These are phyloP conservation scores for Drosophila dives DNA, from an alignment of 2,888 invertebrate genomes.

Conservation along the genomic window DNA sequence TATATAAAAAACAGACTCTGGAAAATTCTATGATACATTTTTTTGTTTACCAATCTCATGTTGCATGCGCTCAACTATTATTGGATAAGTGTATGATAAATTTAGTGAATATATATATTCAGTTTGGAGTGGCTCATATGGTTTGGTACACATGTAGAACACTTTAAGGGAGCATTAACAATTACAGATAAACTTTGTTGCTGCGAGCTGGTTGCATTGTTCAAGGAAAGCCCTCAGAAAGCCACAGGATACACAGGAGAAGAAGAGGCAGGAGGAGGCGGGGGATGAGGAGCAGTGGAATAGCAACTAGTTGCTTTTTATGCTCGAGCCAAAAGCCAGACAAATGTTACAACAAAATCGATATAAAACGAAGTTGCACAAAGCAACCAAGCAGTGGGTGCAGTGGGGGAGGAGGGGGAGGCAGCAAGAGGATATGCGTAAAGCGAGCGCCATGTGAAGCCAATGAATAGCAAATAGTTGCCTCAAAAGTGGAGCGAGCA, in stretches of 20 bases:
- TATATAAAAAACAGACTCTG: background rate
- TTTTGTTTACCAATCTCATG: background rate
- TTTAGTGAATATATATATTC: background rate
- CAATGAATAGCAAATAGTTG: constrained; percentile 75
- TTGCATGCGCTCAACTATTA: background rate
- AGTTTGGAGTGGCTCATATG: background rate
- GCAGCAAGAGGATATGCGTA: constrained; percentile 27
- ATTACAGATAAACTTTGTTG: constrained; percentile 26
- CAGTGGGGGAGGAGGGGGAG: background rate
- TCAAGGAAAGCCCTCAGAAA: constrained; percentile 22
- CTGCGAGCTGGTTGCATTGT: constrained; percentile 41
- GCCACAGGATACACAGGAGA: constrained; percentile 27
- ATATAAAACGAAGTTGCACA: constrained; percentile 69
- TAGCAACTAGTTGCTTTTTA: constrained; percentile 71
- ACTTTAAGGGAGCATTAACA: constrained; percentile 42
- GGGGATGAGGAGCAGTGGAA: background rate
- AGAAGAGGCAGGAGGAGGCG: background rate
- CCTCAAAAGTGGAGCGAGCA: background rate
- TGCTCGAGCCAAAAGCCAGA: constrained; percentile 73
- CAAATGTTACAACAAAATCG: constrained; percentile 72
- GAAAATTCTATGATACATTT: background rate
- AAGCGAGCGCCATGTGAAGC: constrained; percentile 64
- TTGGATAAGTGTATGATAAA: background rate
- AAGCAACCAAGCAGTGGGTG: background rate
- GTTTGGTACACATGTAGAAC: constrained; percentile 10